These are phyloP conservation scores for Pangasius djambal DNA, from an alignment of 2,797 vertebrate species.

Conservation along the genomic window DNA sequence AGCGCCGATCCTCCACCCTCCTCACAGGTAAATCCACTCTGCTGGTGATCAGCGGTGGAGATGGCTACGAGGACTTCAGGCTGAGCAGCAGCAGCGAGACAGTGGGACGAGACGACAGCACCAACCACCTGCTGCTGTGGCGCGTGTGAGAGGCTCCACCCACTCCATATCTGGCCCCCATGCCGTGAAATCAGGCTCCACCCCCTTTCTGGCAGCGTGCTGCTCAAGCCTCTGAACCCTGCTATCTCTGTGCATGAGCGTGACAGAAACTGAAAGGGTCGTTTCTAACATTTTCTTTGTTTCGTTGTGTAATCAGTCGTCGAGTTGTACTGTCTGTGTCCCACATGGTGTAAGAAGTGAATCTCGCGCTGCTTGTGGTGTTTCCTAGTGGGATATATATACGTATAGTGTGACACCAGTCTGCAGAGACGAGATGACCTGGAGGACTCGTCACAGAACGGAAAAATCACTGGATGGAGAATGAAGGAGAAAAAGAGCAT, in stretches of 20 bases:
- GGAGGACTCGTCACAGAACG: slow-evolving; percentile 15
- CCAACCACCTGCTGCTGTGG: slow-evolving; percentile 97
- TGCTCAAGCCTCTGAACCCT: slow-evolving; percentile 45
- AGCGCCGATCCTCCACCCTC: slow-evolving; percentile 78
- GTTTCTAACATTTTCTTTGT: slow-evolving; percentile 53
- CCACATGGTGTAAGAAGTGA: slow-evolving; percentile 51
- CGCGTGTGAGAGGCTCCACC: slow-evolving; percentile 78
- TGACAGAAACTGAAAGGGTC: slow-evolving; percentile 56
- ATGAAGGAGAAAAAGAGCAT: slow-evolving; percentile 21
- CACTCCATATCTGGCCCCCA: background rate
- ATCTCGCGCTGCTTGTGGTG: slow-evolving; percentile 52
- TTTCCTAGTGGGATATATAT: slow-evolving; percentile 50
- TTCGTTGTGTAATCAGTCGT: slow-evolving; percentile 48
- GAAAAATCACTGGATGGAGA: slow-evolving; percentile 26
- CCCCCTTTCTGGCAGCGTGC: slow-evolving; percentile 36
- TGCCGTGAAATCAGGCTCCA: background rate
- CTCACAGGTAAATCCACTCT: slow-evolving; percentile 84
- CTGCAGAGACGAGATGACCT: slow-evolving; percentile 17
- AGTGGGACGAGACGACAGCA: slow-evolving; percentile 94
- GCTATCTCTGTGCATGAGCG: slow-evolving; percentile 69
- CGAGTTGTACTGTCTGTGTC: slow-evolving; percentile 53
- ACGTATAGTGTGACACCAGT: slow-evolving; percentile 54
- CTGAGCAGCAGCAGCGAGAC: slow-evolving; percentile 95
- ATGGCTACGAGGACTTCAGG: slow-evolving; percentile 96
- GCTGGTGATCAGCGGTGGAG: slow-evolving; percentile 93